phyloP scores from a whole-genome alignment of 1,140 invertebrate genomes.

The Drosophila pectinifera region DNA sequence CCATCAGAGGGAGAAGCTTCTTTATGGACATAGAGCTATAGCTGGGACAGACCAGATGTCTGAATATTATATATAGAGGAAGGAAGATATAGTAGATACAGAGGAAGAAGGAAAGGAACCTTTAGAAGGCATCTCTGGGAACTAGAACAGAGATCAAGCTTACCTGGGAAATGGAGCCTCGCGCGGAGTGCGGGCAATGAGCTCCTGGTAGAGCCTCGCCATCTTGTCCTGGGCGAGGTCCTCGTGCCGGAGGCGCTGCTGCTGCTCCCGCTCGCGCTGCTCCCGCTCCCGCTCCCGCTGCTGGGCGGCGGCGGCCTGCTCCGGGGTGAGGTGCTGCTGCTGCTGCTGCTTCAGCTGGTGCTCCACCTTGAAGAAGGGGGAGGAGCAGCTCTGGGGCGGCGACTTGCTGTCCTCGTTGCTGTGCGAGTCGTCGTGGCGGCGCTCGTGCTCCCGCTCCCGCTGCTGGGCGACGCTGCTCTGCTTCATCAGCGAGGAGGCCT shows the following conservation, averaged over 20 bases:
- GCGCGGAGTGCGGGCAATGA: constrained; percentile 91
- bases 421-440: constrained; percentile 86
- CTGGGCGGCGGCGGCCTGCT: constrained; percentile 86
- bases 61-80: no score
- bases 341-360: constrained; percentile 61
- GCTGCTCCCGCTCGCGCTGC: constrained; percentile 84
- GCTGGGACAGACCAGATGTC: no score
- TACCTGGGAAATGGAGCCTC: constrained; percentile 91
- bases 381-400: constrained; percentile 90
- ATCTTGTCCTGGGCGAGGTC: constrained; percentile 99
- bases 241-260: constrained; percentile 94
- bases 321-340: constrained; percentile 42
- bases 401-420: constrained; percentile 93
- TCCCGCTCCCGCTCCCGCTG: constrained; percentile 88
- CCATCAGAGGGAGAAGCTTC: no score
- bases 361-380: constrained; percentile 89
- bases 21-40: no score
- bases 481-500: constrained; percentile 92
- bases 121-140: no score
- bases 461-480: constrained; percentile 70
- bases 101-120: no score
- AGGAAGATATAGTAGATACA: no score
- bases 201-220: constrained; percentile 97
- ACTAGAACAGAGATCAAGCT: no score
- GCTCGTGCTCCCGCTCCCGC: constrained; percentile 54